phyloP scores from a whole-genome alignment of 2,888 invertebrate species.

The Eupithecia tripunctaria region DNA sequence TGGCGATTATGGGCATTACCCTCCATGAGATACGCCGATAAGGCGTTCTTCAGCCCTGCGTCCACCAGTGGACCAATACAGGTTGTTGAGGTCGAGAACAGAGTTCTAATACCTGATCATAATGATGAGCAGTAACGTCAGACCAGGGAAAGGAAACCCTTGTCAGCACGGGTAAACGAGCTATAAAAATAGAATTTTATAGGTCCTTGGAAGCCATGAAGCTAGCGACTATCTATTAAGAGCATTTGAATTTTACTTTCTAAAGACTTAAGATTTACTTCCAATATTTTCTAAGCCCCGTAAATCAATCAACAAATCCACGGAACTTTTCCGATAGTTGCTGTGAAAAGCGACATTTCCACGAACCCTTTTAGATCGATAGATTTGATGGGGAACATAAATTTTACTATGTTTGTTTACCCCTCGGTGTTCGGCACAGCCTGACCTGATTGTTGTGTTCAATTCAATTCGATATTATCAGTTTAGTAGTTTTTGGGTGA shows the following conservation, averaged over 20 bases:
- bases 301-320: constrained; percentile 41
- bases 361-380: constrained; percentile 42
- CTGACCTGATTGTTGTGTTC: constrained; percentile 30
- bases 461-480: neutral
- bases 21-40: too few relatives aligned
- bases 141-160: neutral
- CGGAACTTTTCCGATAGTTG: constrained; percentile 36
- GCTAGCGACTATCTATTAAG: constrained; percentile 25
- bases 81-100: too few relatives aligned
- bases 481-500: too few relatives aligned
- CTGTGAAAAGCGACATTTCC: constrained; percentile 37
- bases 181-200: constrained; percentile 28
- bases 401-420: constrained; percentile 29
- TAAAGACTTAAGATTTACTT: constrained; percentile 39
- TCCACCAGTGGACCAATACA: too few relatives aligned
- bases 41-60: too few relatives aligned
- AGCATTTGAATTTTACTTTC: constrained; percentile 30
- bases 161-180: constrained; percentile 7
- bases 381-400: constrained; percentile 38
- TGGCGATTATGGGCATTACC: too few relatives aligned
- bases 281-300: constrained; percentile 36
- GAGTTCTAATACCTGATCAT: neutral
- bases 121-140: constrained; percentile 4
- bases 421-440: neutral
- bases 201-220: constrained; percentile 21